Percentiles rank a stretch among this genome's conserved stretches.
These are phyloP conservation scores for Choristoneura fumiferana DNA, from an alignment of 1,140 invertebrate species.

Conservation along the genomic window DNA sequence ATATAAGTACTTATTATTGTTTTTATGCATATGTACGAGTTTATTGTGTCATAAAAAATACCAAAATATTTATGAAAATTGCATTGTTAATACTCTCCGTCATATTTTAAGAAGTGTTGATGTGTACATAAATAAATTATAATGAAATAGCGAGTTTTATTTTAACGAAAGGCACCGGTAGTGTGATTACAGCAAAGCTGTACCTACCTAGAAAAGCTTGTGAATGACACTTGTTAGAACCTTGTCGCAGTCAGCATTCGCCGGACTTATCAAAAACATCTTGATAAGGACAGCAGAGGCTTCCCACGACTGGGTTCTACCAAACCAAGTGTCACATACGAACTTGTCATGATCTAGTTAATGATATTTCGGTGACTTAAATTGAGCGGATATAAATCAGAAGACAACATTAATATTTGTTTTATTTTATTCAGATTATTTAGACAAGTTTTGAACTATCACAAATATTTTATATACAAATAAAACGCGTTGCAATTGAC, in stretches of 20 bases:
- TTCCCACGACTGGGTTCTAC: too few relatives aligned
- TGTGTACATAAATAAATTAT: slow-evolving; percentile 46
- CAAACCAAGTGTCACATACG: too few relatives aligned
- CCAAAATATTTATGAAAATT: slow-evolving; percentile 23
- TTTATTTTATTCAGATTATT: slow-evolving; percentile 4
- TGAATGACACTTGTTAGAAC: too few relatives aligned
- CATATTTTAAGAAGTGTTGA: slow-evolving; percentile 45
- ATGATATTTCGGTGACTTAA: too few relatives aligned
- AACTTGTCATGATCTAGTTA: too few relatives aligned
- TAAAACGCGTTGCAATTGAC: background rate
- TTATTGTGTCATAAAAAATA: slow-evolving; percentile 1
- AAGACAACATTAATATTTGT: background rate
- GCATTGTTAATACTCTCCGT: slow-evolving; percentile 36
- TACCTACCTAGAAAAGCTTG: too few relatives aligned
- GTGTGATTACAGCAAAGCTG: too few relatives aligned
- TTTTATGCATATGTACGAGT: slow-evolving; percentile 1
- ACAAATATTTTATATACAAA: slow-evolving; percentile 8
- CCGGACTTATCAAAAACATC: too few relatives aligned
- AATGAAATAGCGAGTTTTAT: slow-evolving; percentile 1
- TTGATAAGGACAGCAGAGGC: too few relatives aligned
- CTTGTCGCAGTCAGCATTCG: too few relatives aligned
- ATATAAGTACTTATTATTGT: background rate
- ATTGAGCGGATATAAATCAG: too few relatives aligned
- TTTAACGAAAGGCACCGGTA: too few relatives aligned
- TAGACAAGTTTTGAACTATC: slow-evolving; percentile 1